Conservation (phyloP, 1,140 invertebrate species). For the Zaprionus ghesquierei region DNA sequence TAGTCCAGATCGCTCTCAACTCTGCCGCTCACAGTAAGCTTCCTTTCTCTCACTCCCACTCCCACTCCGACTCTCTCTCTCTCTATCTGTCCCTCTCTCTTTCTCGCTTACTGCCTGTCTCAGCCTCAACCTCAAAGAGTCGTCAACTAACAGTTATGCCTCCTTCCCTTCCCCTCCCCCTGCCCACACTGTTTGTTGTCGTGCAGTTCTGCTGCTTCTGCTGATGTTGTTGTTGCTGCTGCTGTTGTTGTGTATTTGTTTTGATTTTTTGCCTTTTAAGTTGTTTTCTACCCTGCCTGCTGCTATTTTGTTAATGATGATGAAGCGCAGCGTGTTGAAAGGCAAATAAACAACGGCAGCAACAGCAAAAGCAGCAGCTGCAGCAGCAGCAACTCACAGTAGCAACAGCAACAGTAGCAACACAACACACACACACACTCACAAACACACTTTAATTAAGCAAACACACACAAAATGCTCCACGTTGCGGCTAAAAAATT, state of each 20-base stretch:
- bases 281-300: slow-evolving; percentile 21
- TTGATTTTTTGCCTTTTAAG: slow-evolving; percentile 57
- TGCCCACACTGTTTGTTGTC: slow-evolving; percentile 7
- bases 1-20: neutral
- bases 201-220: slow-evolving; percentile 14
- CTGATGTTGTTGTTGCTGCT: slow-evolving; percentile 1
- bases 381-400: slow-evolving; percentile 8
- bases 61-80: neutral
- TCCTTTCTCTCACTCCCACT: neutral
- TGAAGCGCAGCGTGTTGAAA: slow-evolving; percentile 77
- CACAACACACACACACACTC: slow-evolving; percentile 6
- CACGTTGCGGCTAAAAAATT: slow-evolving; percentile 72
- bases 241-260: slow-evolving; percentile 58
- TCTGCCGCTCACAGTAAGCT: too few species aligned
- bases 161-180: neutral
- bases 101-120: slow-evolving; percentile 2
- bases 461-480: slow-evolving; percentile 65
- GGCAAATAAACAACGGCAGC: slow-evolving; percentile 63
- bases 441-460: slow-evolving; percentile 67
- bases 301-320: slow-evolving; percentile 75
- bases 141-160: slow-evolving; percentile 11
- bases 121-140: neutral
- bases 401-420: slow-evolving; percentile 12
- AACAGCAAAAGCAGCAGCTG: slow-evolving; percentile 28
- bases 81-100: neutral